Base-by-base conservation (phyloP, 2,113 vertebrate genomes). In the Corythornis cristatus region DNA sequence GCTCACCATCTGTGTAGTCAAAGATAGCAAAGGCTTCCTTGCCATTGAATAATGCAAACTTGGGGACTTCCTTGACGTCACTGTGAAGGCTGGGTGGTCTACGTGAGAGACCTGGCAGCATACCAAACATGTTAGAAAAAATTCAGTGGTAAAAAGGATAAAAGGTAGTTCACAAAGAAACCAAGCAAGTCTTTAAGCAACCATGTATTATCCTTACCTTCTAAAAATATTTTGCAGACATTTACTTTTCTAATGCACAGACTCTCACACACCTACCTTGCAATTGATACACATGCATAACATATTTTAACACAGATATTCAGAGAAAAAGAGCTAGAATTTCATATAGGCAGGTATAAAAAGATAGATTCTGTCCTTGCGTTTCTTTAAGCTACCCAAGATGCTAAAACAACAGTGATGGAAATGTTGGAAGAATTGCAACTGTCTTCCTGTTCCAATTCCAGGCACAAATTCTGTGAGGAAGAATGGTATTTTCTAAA, bases 1-100 rank as follows among this genome's bases (percentile, higher is more conserved):
- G 66, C 80, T 90, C 81, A 72, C 83, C 88, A 92, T 92, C 81
- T 96, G 89, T 96, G 77, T 65, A 86, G 90, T 78, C 65, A 95
- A 74, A 93, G 73, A 91, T 83, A 95, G 93, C 87, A 89, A 87
- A 95, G 40, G 75, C 65, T 94, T 95, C 91, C 83, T 96, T 93
- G 77, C 51, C 51, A 64, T 58, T 78, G 72, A 91, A 51, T 89
- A 88, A 88, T 35, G 73, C 83, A 90, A 90, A 95, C 89, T 85
- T 0, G 67, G 93, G 72, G 89, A 87, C 82, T 95, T 95, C 92
- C 88, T 93, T 94, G 81, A 95, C 46, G 58, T 96, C 90, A 95
- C 31, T 89, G 70, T 46, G 77, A 65, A 90, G 70, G 66, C 86
- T 93, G 88, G 92, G 93, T 96, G 95, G 93, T 89, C 91, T 83